A percentile compares a stretch with the other conserved stretches of the same genome.
Conservation (phyloP, 2,888 invertebrate species). For the Tachina grossa region DNA sequence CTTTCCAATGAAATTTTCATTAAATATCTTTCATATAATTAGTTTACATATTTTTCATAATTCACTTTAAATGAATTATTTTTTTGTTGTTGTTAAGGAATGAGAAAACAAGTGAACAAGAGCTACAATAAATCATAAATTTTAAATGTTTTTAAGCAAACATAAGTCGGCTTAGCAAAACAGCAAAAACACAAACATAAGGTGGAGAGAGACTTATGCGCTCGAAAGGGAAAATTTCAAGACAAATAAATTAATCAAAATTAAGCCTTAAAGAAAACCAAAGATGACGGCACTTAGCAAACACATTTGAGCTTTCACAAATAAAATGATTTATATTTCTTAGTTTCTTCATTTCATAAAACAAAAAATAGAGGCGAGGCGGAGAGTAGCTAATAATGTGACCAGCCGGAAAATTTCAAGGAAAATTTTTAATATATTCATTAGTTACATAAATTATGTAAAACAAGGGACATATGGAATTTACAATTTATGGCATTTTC, state of each 20-base stretch:
- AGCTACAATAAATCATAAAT: conserved; percentile 61
- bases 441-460: conserved; percentile 10
- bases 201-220: not conserved
- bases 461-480: not conserved
- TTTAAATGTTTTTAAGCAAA: conserved; percentile 46
- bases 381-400: not conserved
- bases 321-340: conserved; percentile 55
- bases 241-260: conserved; percentile 66
- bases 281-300: conserved; percentile 47
- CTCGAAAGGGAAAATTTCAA: conserved; percentile 14
- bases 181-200: not conserved
- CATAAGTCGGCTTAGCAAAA: conserved; percentile 9
- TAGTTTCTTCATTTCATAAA: not conserved
- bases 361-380: not conserved
- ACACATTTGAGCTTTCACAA: conserved; percentile 54
- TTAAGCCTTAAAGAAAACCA: conserved; percentile 57
- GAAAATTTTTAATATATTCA: conserved; percentile 13
- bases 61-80: conserved; percentile 14
- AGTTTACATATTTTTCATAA: conserved; percentile 19
- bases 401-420: conserved; percentile 16
- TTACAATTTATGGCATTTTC: too few relatives aligned
- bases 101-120: not conserved
- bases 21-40: conserved; percentile 37
- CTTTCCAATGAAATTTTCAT: conserved; percentile 8
- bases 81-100: not conserved